Evolutionary conservation across 2,113 vertebrate genomes (phyloP), one percentile per base, ranked within the genome.

Genomic region (Amazona guildingii): DNA sequence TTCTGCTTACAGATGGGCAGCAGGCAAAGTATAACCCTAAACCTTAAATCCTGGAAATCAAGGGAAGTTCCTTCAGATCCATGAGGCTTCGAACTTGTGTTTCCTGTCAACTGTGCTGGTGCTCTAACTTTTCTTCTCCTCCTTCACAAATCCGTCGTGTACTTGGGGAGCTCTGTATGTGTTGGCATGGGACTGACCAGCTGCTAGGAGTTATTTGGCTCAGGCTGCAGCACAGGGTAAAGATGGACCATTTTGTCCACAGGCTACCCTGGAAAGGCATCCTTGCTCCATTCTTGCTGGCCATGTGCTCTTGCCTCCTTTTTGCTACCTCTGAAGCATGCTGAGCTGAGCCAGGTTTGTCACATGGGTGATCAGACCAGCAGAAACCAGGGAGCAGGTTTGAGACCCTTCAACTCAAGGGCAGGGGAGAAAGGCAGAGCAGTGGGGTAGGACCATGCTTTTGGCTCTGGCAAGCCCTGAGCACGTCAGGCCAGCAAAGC

Each of bases 161-260:
- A 0, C 33, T 55, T 1, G 1, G 13, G 17, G 19, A 63, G 17
- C 29, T 83, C 23, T 10, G 0, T 37, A 20, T 13, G 6, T 64
- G 39, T 33, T 72, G 54, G 11, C 83, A 46, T 41, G 48, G 57
- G 59, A 55, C 39, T 83, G 77, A 43, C 18, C 67, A 66, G 68
- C 28, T 2, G 4, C 61, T 35, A 43, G 13, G 52, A 35, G 20
- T 52, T 88, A 29, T 9, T 33, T 1, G 1, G 25, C 35, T 64
- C 39, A 51, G 51, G 5, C 43, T 83, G 63, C 20, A 57, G 23
- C 67, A 69, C 7, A 54, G n/a, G 29, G 13, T 31, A 13, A 64
- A 74, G 31, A 57, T 31, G 48, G 33, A 73, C 18, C 33, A 12
- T 13, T 55, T 78, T 48, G 54, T 35, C 44, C 49, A 77, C 44